Evolutionary conservation across 1,140 invertebrate genomes (phyloP).

Genomic region (Hypsibius dujardini): DNA sequence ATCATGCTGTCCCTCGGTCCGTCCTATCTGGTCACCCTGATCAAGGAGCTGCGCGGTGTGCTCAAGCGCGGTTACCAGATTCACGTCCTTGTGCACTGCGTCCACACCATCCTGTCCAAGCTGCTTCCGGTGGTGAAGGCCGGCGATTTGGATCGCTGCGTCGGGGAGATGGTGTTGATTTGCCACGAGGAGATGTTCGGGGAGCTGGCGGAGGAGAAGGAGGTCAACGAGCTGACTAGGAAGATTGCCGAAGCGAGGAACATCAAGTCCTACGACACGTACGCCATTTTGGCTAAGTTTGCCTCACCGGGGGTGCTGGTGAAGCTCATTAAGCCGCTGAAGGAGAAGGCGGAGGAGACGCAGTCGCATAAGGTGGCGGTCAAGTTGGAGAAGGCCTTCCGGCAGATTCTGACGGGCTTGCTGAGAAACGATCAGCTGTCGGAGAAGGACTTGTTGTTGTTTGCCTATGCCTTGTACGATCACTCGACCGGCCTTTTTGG

Average conservation of each 20-base stretch:
- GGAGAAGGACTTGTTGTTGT: constrained; percentile 51
- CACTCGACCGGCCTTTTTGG: not conserved
- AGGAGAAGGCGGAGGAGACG: constrained; percentile 50
- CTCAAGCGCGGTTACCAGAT: constrained; percentile 77
- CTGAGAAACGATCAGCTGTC: constrained; percentile 57
- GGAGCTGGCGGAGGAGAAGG: constrained; percentile 69
- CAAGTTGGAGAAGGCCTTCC: constrained; percentile 60
- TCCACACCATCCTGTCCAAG: constrained; percentile 58
- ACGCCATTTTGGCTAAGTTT: constrained; percentile 58
- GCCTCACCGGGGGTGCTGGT: constrained; percentile 55
- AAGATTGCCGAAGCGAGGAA: constrained; percentile 45
- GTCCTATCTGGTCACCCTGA: constrained; percentile 52
- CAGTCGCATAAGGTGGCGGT: constrained; percentile 58
- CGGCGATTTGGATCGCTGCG: constrained; percentile 55
- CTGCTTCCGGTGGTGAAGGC: constrained; percentile 47
- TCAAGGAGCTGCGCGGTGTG: constrained; percentile 59
- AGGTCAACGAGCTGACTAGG: constrained; percentile 57
- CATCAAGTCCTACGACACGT: constrained; percentile 65
- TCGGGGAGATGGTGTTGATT: constrained; percentile 50
- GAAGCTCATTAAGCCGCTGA: constrained; percentile 59
- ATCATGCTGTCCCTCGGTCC: constrained; percentile 69
- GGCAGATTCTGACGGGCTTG: constrained; percentile 56
- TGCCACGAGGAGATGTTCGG: constrained; percentile 76
- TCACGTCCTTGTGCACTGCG: constrained; percentile 72
- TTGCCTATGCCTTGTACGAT: constrained; percentile 38